These are phyloP conservation scores for Columba janthina DNA, from an alignment of 2,113 vertebrate genomes.

Conservation along the genomic window DNA sequence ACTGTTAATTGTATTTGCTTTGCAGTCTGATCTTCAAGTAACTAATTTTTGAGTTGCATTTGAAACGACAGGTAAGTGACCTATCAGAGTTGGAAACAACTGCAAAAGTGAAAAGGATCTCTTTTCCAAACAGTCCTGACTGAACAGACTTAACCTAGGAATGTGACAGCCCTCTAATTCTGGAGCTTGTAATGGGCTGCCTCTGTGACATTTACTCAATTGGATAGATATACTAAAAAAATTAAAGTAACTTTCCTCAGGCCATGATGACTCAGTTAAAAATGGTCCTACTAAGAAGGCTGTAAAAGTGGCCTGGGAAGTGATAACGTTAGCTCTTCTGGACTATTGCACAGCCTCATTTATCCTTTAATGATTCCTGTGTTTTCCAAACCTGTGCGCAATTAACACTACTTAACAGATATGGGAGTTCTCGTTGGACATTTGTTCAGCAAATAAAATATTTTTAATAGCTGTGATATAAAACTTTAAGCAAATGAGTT, in stretches of 20 bases:
- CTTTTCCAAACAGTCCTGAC: neutral
- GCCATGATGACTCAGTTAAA: constrained; percentile 58
- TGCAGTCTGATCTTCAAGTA: neutral
- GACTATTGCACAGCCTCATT: constrained; percentile 40
- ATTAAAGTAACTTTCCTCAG: constrained; percentile 20
- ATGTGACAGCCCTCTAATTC: neutral
- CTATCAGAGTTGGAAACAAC: neutral
- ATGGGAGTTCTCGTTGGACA: constrained; percentile 15
- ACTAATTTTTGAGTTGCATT: neutral
- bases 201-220: neutral
- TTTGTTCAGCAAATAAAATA: constrained; percentile 61
- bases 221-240: neutral
- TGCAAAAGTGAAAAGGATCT: neutral
- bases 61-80: neutral
- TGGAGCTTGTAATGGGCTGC: neutral
- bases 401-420: constrained; percentile 61
- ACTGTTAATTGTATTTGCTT: neutral
- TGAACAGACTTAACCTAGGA: neutral
- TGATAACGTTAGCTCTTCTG: constrained; percentile 55
- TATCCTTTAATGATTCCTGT: constrained; percentile 64
- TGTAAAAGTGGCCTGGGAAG: constrained; percentile 49
- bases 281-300: constrained; percentile 8
- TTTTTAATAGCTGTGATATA: constrained; percentile 56
- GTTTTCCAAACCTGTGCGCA: constrained; percentile 58
- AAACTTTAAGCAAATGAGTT: constrained; percentile 61